Percentiles rank a stretch among this genome's conserved stretches.
Conservation (phyloP, 2,797 vertebrate species). For the Adrianichthys oophorus region DNA sequence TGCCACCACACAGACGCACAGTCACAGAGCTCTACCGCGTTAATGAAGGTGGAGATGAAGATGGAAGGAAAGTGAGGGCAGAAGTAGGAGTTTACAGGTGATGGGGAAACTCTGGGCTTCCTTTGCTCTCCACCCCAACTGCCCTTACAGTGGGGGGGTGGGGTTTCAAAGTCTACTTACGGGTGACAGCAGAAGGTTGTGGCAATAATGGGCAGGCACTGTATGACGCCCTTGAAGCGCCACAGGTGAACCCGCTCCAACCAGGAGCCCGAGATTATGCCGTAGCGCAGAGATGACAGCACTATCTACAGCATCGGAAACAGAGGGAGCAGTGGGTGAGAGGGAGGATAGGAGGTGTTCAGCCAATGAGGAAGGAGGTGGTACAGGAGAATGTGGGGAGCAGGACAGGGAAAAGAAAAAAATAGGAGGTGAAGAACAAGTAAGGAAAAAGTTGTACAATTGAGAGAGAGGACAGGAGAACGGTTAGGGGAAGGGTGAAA, state of each 20-base stretch:
- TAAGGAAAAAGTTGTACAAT: conserved; percentile 4
- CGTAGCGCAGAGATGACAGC: conserved; percentile 79
- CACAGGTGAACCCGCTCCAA: conserved; percentile 77
- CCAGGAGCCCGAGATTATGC: conserved; percentile 82
- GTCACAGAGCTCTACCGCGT: conserved; percentile 22
- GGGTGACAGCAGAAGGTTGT: conserved; percentile 82
- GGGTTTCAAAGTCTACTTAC: conserved; percentile 69
- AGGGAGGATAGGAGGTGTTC: conserved; percentile 9
- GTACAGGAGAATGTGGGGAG: neutral
- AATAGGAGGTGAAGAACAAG: conserved; percentile 14
- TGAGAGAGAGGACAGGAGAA: conserved; percentile 20
- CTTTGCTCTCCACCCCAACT: conserved; percentile 40
- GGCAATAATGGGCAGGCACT: conserved; percentile 78
- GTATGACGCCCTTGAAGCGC: conserved; percentile 76
- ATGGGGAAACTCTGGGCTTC: conserved; percentile 27
- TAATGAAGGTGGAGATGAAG: conserved; percentile 31
- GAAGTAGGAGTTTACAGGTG: conserved; percentile 20
- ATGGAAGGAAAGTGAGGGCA: conserved; percentile 21
- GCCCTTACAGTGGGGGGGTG: conserved; percentile 39
- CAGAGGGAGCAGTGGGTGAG: conserved; percentile 39
- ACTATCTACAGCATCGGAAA: conserved; percentile 75
- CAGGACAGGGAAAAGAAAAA: conserved; percentile 8
- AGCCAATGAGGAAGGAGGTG: conserved; percentile 10
- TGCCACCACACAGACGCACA: conserved; percentile 40
- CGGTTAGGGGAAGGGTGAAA: conserved; percentile 34